Conservation (phyloP, 2,888 invertebrate genomes). For the Tuta absoluta region DNA sequence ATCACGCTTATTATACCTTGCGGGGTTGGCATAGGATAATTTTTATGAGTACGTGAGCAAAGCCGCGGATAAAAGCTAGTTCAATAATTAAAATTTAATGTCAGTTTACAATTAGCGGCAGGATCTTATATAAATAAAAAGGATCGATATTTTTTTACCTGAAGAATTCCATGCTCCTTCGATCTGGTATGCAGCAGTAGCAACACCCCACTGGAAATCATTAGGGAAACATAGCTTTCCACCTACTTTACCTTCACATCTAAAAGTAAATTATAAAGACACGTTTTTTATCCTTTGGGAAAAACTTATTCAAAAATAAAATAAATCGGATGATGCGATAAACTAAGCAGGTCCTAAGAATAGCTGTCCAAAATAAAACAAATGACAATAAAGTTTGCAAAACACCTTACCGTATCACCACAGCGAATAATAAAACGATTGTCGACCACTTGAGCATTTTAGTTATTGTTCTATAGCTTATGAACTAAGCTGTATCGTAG, state of each 20-base stretch:
- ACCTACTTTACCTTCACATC: conserved; percentile 2
- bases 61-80: too few species aligned
- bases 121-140: too few species aligned
- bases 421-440: neutral
- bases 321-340: too few species aligned
- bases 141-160: conserved; percentile 49
- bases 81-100: too few species aligned
- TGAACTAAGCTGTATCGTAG: neutral
- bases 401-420: conserved; percentile 7
- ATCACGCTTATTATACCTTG: too few species aligned
- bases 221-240: conserved; percentile 55
- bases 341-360: neutral
- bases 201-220: conserved; percentile 69
- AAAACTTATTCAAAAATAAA: too few species aligned
- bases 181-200: conserved; percentile 77
- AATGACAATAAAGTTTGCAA: neutral
- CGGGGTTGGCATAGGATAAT: too few species aligned
- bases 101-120: too few species aligned
- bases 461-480: neutral
- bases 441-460: conserved; percentile 1
- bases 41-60: too few species aligned
- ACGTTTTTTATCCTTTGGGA: too few species aligned
- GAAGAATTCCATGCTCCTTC: conserved; percentile 81
- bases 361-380: neutral
- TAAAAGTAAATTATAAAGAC: neutral